phyloP scores from a whole-genome alignment of 2,113 vertebrate genomes.

The Atrichornis clamosus region DNA sequence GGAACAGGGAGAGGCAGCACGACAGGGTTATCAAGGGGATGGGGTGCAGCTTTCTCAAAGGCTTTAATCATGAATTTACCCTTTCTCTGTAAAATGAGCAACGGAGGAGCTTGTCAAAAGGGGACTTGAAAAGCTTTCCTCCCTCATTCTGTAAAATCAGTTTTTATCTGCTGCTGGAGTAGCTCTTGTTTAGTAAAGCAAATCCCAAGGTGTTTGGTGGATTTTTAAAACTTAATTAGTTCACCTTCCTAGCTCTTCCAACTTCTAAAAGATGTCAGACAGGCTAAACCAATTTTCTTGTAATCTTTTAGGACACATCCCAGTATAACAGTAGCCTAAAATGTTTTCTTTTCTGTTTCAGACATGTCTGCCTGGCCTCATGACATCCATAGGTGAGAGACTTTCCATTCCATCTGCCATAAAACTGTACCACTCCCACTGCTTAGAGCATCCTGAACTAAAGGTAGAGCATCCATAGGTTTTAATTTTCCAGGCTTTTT shows the following conservation, averaged over 20 bases:
- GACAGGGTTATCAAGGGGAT: rapidly evolving
- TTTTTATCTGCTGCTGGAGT: neutral
- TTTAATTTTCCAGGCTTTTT: neutral
- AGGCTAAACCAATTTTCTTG: neutral
- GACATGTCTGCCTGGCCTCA: neutral
- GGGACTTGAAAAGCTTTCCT: neutral
- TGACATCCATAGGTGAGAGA: neutral
- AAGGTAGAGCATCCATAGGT: neutral
- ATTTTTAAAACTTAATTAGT: neutral
- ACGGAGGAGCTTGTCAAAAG: neutral
- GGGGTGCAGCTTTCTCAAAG: neutral
- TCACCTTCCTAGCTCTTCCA: neutral
- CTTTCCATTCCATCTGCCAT: neutral
- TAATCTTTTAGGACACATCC: neutral
- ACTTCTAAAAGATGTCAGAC: neutral
- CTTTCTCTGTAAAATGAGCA: neutral
- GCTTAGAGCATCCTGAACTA: neutral
- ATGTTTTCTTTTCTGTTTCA: neutral
- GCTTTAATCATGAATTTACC: neutral
- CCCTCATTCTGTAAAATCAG: neutral
- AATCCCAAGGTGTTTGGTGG: neutral
- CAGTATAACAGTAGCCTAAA: neutral
- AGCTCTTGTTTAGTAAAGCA: neutral
- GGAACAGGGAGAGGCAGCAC: neutral
- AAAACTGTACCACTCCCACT: neutral